Evolutionary conservation across 23 tunicate species (phyloP).

Genomic region (Phallusia fumigata): DNA sequence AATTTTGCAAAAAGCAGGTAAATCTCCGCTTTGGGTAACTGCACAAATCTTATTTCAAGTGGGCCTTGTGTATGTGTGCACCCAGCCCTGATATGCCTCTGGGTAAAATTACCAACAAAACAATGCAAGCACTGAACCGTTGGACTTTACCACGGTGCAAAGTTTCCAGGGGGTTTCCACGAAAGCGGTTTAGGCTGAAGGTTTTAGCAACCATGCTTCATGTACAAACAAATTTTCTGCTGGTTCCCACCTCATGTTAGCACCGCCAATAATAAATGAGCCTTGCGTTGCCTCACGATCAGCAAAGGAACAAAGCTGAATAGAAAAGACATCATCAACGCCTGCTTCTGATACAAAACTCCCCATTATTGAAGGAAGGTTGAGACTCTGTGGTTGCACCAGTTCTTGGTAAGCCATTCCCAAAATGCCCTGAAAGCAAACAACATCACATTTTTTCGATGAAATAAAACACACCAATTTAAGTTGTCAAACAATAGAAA

Average conservation of each 20-base stretch:
- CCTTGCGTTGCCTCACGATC: slow-evolving; percentile 15
- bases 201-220: too few species aligned
- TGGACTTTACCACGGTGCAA: too few species aligned
- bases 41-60: not conserved
- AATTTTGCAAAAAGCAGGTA: too few species aligned
- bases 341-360: not conserved
- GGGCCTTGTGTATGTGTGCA: too few species aligned
- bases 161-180: not conserved
- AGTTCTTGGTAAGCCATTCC: slow-evolving; percentile 46
- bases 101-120: too few species aligned
- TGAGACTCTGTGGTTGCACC: slow-evolving; percentile 20
- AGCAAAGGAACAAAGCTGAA: slow-evolving; percentile 31
- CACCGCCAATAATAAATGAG: slow-evolving; percentile 29
- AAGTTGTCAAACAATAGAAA: too few species aligned
- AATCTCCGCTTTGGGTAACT: not conserved
- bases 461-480: too few species aligned
- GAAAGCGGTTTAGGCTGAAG: too few species aligned
- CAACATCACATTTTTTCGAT: too few species aligned
- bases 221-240: too few species aligned
- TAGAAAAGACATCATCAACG: slow-evolving; percentile 26
- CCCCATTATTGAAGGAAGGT: slow-evolving; percentile 28
- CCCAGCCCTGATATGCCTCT: too few species aligned
- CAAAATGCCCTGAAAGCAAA: slow-evolving; percentile 38
- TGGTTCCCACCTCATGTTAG: slow-evolving; percentile 21
- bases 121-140: too few species aligned